Conservation (phyloP, 92 coral and sea anemone species). For the Metridium senile region DNA sequence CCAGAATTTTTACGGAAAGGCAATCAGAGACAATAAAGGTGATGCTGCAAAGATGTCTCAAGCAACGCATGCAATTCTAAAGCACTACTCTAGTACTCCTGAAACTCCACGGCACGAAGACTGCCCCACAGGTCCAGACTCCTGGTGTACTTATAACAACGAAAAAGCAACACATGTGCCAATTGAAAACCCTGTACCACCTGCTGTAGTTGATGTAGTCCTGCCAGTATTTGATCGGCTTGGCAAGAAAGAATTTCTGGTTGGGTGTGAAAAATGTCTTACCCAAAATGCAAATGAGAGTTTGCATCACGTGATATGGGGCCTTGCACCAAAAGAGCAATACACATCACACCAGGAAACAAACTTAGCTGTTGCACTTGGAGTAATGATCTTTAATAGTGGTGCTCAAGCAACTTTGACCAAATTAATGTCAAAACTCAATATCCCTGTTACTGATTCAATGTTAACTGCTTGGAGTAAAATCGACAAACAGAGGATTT, state of each 20-base stretch:
- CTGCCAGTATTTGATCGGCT: conserved; percentile 35
- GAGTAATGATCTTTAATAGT: conserved; percentile 45
- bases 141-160: conserved; percentile 66
- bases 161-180: conserved; percentile 53
- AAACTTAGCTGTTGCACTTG: conserved; percentile 43
- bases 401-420: conserved; percentile 34
- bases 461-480: conserved; percentile 33
- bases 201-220: conserved; percentile 45
- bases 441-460: conserved; percentile 15
- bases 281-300: conserved; percentile 27
- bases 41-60: conserved; percentile 57
- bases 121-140: conserved; percentile 52
- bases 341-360: conserved; percentile 38
- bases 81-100: conserved; percentile 60
- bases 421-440: conserved; percentile 22
- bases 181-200: conserved; percentile 52
- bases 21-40: conserved; percentile 63
- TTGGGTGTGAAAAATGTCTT: conserved; percentile 56
- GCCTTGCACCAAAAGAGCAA: conserved; percentile 54
- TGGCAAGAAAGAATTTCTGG: conserved; percentile 50
- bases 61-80: conserved; percentile 61
- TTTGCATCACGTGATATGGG: conserved; percentile 56
- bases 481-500: conserved; percentile 27
- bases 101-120: conserved; percentile 57
- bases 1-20: conserved; percentile 56